These are phyloP conservation scores for Tretioscincus oriximinensis DNA, from an alignment of 2,113 vertebrate genomes.

Conservation along the genomic window DNA sequence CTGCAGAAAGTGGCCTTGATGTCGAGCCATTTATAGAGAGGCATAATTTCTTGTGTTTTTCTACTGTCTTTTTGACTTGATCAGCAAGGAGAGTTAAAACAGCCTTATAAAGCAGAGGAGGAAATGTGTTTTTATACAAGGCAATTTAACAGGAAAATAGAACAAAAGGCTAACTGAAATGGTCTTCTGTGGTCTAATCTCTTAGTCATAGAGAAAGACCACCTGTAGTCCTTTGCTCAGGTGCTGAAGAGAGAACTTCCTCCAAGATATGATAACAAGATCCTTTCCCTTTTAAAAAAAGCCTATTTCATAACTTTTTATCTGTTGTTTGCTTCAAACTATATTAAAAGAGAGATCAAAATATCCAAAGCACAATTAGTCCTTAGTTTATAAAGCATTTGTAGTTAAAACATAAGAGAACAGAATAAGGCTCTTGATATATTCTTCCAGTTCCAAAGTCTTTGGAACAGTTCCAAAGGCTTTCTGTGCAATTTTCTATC, in stretches of 20 bases:
- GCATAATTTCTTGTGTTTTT: too few species aligned
- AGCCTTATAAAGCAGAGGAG: not conserved
- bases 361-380: not conserved
- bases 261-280: constrained; percentile 1
- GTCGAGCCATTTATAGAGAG: too few species aligned
- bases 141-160: not conserved
- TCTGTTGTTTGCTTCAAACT: not conserved
- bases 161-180: not conserved
- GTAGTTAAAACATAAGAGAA: constrained; percentile 19
- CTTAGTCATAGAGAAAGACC: not conserved
- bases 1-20: too few species aligned
- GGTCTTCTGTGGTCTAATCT: not conserved
- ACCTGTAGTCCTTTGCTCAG: not conserved
- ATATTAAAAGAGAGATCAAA: constrained; percentile 7
- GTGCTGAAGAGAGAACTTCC: not conserved
- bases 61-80: not conserved
- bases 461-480: not conserved
- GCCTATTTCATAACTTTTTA: constrained; percentile 10
- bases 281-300: constrained; percentile 2
- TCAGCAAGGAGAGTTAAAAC: not conserved
- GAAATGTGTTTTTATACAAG: not conserved
- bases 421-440: not conserved
- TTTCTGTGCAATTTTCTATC: constrained; percentile 1
- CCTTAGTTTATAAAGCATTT: constrained; percentile 3
- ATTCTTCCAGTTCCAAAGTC: constrained; percentile 25